Evolutionary conservation across 2,797 vertebrate genomes (phyloP).

Genomic region (Buphagus erythrorhynchus): DNA sequence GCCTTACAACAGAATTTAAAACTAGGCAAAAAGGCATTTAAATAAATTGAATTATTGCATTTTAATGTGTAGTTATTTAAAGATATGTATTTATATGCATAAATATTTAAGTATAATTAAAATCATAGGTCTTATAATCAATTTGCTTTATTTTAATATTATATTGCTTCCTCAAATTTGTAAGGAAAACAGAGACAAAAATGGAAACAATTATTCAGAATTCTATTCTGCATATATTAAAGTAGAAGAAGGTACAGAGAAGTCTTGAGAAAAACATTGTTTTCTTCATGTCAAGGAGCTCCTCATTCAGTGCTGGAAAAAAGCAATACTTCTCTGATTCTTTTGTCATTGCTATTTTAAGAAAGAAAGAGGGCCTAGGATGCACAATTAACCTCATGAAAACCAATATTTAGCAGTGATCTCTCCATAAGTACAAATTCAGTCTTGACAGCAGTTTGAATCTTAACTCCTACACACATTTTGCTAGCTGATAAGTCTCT

Average conservation of each 20-base stretch:
- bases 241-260: not conserved
- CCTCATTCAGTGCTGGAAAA: not conserved
- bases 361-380: not conserved
- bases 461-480: not conserved
- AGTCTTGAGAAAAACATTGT: not conserved
- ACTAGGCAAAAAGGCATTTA: not conserved
- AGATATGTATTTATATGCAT: not conserved
- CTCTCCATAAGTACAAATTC: not conserved
- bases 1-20: not conserved
- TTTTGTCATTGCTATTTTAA: conserved; percentile 12
- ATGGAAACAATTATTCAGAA: not conserved
- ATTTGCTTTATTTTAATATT: not conserved
- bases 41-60: not conserved
- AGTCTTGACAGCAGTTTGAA: conserved; percentile 7
- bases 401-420: not conserved
- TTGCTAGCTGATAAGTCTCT: not conserved
- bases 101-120: not conserved
- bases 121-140: not conserved
- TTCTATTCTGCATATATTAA: not conserved
- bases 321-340: not conserved
- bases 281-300: not conserved
- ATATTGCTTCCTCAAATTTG: not conserved
- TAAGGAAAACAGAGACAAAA: not conserved
- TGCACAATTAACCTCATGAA: conserved; percentile 6
- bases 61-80: not conserved